phyloP scores from a whole-genome alignment of 2,888 invertebrate genomes.

The Dynastes maya region DNA sequence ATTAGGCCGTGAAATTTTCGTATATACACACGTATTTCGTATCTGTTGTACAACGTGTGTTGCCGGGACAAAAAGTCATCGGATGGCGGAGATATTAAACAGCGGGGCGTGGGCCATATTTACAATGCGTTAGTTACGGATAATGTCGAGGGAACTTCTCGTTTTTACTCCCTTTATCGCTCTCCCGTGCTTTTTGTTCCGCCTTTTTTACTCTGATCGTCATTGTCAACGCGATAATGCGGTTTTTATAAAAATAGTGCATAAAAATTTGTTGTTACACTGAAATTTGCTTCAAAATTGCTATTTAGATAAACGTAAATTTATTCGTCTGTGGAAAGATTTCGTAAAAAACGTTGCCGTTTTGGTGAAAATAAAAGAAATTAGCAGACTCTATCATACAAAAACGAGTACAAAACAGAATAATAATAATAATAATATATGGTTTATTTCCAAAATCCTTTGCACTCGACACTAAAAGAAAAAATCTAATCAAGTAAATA shows the following conservation, averaged over 20 bases:
- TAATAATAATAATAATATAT: too few relatives aligned
- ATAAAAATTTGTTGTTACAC: neutral
- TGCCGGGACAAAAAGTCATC: constrained; percentile 63
- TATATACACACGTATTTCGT: constrained; percentile 55
- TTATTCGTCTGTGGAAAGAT: too few relatives aligned
- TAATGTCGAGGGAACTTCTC: constrained; percentile 20
- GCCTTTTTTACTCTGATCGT: constrained; percentile 21
- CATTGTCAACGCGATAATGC: constrained; percentile 23
- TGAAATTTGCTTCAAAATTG: neutral
- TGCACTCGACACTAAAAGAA: too few relatives aligned
- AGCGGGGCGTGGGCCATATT: constrained; percentile 55
- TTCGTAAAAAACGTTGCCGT: too few relatives aligned
- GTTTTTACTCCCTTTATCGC: constrained; percentile 37
- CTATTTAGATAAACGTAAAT: neutral
- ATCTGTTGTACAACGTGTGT: neutral
- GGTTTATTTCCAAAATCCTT: too few relatives aligned
- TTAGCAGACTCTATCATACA: too few relatives aligned
- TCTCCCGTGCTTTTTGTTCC: constrained; percentile 1
- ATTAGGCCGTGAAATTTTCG: constrained; percentile 66
- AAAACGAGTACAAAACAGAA: too few relatives aligned
- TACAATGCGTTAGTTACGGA: constrained; percentile 49
- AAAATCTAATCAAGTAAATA: too few relatives aligned
- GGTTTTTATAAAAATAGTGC: constrained; percentile 4
- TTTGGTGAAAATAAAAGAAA: too few relatives aligned
- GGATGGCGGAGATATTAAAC: constrained; percentile 54